These are phyloP conservation scores for Opisthograptis luteolata DNA, from an alignment of 2,888 invertebrate genomes.

Conservation along the genomic window DNA sequence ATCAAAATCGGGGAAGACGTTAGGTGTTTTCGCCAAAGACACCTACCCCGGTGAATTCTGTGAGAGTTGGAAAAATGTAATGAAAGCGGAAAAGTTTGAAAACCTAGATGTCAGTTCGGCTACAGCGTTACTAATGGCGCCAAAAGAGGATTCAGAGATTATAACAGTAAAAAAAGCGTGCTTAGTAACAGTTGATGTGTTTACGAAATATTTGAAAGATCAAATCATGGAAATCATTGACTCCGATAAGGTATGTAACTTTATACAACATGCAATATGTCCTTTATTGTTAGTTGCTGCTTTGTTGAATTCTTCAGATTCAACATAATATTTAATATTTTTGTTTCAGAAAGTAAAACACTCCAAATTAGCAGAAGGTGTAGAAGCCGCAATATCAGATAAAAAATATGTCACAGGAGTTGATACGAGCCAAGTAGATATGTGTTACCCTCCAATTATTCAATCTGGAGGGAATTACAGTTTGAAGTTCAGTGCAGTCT, in stretches of 20 bases:
- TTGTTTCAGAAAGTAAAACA: slow-evolving; percentile 98
- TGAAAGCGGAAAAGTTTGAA: slow-evolving; percentile 92
- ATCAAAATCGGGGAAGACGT: slow-evolving; percentile 93
- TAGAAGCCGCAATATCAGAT: slow-evolving; percentile 96
- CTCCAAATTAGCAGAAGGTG: slow-evolving; percentile 96
- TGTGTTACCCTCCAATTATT: slow-evolving; percentile 99
- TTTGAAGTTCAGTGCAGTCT: slow-evolving; percentile 97
- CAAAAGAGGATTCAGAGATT: slow-evolving; percentile 97
- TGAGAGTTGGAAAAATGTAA: slow-evolving; percentile 92
- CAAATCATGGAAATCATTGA: slow-evolving; percentile 99
- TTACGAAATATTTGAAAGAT: slow-evolving; percentile 97
- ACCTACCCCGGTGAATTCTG: slow-evolving; percentile 97
- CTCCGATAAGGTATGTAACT: slow-evolving; percentile 91
- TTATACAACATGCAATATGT: slow-evolving; percentile 7
- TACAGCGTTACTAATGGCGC: slow-evolving; percentile 94
- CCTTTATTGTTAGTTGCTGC: background rate
- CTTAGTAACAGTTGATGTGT: slow-evolving; percentile 96
- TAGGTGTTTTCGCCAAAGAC: slow-evolving; percentile 97
- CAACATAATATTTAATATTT: no score
- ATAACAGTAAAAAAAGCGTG: slow-evolving; percentile 96
- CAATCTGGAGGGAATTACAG: slow-evolving; percentile 99
- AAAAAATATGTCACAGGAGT: slow-evolving; percentile 97
- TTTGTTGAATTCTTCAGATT: background rate
- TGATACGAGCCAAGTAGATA: slow-evolving; percentile 95
- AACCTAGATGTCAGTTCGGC: slow-evolving; percentile 94